Base-by-base conservation (phyloP, 2,797 vertebrate genomes). In the Phrynocephalus vlangalii region DNA sequence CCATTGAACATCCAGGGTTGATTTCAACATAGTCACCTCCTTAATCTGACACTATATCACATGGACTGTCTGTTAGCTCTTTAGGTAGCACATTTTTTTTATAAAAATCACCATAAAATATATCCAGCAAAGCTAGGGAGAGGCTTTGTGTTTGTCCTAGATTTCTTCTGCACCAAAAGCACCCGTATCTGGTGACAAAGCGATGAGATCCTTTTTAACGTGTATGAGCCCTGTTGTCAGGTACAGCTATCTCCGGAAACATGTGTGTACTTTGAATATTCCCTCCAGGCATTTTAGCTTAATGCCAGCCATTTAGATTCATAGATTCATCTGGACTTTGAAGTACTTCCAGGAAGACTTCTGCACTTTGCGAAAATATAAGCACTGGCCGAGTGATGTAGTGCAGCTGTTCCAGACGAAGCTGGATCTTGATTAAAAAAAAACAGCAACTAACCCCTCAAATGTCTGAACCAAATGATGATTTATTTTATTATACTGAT, bases 321-420 rank as follows among this genome's bases (percentile, higher is more conserved):
- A 3, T 56, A 38, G 5, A 79, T 87, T 80, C 78, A 3, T 11
- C 48, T 89, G 63, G 72, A 15, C 11, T 85, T 82, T 3, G 28
- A 82, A 63, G n/a, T 28, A 2, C 9, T 88, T 89, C 79, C 70
- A 90, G 26, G 66, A 88, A 78, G 44, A 8, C 3, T 2, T 0
- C 0, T 52, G 38, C 1, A 10, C 72, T 2, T 0, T 11, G 78
- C 26, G 33, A 66, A 66, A 63, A 72, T n/a, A 5, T 28, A 77
- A 83, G 7, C 0, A 0, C 22, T 66, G 0, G 7, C 0, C 6
- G 84, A 30, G 85, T 91, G 28, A 33, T 30, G 75, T 2, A 24
- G 6, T 38, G 70, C 11, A 3, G 24, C 38, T 90, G 85, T 88
- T 0, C 0, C 1, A 71, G 68, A 91, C 22, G 73, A 78, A 63